Base-by-base conservation (phyloP, 2,888 invertebrate genomes). In the Ctenicera cuprea region DNA sequence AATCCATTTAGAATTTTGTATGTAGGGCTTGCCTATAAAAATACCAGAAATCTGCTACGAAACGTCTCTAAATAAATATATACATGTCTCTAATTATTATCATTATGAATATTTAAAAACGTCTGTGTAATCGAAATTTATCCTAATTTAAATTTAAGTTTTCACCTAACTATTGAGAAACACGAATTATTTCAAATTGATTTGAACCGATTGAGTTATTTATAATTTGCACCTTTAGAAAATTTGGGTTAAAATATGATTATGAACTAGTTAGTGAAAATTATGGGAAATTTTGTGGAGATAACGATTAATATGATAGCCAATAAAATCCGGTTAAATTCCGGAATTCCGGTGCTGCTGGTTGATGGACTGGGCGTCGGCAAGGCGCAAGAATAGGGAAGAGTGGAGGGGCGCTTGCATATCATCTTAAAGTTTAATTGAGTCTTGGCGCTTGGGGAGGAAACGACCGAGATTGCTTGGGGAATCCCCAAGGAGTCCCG, bases 361-460 rank as follows among this genome's bases (percentile, higher is more conserved):
- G 75, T 72, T 79, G 79, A 77, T 79, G 78, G 80, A 79, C 79
- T 76, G 79, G 79, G 79, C 69, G 72, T 73, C 71, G 73, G 71
- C 71, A 70, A 76, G 75, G 79, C 75, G 74, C 78, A 78, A 80
- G 80, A 80, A 78, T 78, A 74, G 71, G 70, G 63, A 74, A 71
- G 74, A 71, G 74, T 54, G 48, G 71, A 80, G 83, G 84, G 83
- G 82, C 83, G 84, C 85, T 85, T 86, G 89, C 90, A 90, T 90
- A 90, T 89, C 90, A 89, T 90, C 90, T 90, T 90, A 89, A 92
- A 92, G 91, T 92, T 92, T 92, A 92, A 92, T 92, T 91, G 91
- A 91, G 91, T 90, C 90, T 88, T 86, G 87, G 87, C 88, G 88
- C 88, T 87, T 85, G 82, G 88, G 87, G 89, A 86, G 87, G 84